Conservation (phyloP, 2,888 invertebrate species). For the Hybos culiciformis region DNA sequence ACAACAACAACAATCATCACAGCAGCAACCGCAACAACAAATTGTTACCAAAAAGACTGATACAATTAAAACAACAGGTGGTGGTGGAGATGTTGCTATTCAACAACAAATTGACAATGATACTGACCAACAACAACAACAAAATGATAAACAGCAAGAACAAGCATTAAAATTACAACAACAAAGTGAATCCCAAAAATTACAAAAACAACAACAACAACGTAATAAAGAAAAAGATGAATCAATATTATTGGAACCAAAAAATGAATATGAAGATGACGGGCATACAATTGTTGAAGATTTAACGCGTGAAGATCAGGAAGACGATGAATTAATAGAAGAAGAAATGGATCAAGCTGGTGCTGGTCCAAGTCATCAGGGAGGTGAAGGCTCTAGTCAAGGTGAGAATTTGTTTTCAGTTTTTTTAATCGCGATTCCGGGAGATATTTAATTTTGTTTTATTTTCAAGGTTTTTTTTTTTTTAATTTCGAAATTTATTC, state of each 20-base stretch:
- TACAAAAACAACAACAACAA: conserved; percentile 20
- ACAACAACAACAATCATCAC: conserved; percentile 9
- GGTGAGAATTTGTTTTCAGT: conserved; percentile 34
- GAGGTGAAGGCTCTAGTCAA: conserved; percentile 56
- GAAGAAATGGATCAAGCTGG: conserved; percentile 44
- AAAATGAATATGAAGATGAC: conserved; percentile 60
- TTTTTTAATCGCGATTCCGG: background rate
- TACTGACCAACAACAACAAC: conserved; percentile 21
- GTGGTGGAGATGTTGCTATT: conserved; percentile 12
- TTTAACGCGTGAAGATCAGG: conserved; percentile 59
- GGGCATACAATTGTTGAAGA: conserved; percentile 67
- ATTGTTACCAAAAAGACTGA: conserved; percentile 38
- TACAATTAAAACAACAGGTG: conserved; percentile 24
- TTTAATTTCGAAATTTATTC: background rate
- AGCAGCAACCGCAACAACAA: conserved; percentile 21
- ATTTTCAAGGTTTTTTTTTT: background rate
- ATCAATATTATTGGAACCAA: conserved; percentile 47
- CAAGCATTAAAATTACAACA: conserved; percentile 21
- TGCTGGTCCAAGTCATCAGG: conserved; percentile 53
- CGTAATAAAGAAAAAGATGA: conserved; percentile 21
- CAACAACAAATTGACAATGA: conserved; percentile 25
- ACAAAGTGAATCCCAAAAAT: conserved; percentile 31
- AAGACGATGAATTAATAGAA: conserved; percentile 62
- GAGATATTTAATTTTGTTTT: too few relatives aligned
- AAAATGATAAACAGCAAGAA: conserved; percentile 19